A percentile compares a stretch with the other conserved stretches of the same genome.
These are phyloP conservation scores for Xestia sexstrigata DNA, from an alignment of 2,888 invertebrate species.

Conservation along the genomic window DNA sequence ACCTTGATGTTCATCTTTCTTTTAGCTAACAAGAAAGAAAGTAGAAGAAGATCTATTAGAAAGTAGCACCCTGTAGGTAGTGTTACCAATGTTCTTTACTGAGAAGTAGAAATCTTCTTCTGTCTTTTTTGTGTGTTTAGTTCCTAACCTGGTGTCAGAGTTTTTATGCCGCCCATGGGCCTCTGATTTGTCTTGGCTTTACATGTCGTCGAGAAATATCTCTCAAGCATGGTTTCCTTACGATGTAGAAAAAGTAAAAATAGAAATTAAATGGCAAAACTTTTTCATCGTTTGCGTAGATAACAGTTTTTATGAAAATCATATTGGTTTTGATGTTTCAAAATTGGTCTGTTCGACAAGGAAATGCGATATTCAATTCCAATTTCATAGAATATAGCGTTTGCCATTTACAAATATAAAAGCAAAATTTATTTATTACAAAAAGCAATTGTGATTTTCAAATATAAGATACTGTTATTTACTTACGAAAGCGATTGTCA, in stretches of 20 bases:
- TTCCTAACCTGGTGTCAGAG: not conserved
- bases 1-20: conserved; percentile 5
- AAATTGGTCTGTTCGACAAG: not conserved
- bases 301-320: not conserved
- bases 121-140: not conserved
- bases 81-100: not conserved
- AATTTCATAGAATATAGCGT: not conserved
- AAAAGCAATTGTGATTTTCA: not conserved
- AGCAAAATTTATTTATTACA: not conserved
- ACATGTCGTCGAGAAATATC: not conserved
- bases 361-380: not conserved
- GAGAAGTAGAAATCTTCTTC: not conserved
- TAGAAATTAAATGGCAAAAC: not conserved
- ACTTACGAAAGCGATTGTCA: not conserved
- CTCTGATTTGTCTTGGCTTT: not conserved
- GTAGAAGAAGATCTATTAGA: not conserved
- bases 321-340: not conserved
- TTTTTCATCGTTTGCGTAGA: too few relatives aligned
- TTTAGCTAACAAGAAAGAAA: conserved; percentile 10
- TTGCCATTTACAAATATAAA: not conserved
- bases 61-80: not conserved
- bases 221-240: not conserved
- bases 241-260: not conserved
- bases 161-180: too few relatives aligned
- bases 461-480: not conserved